Evolutionary conservation across 2,113 vertebrate genomes (phyloP).

Genomic region (Cygnus buccinator): DNA sequence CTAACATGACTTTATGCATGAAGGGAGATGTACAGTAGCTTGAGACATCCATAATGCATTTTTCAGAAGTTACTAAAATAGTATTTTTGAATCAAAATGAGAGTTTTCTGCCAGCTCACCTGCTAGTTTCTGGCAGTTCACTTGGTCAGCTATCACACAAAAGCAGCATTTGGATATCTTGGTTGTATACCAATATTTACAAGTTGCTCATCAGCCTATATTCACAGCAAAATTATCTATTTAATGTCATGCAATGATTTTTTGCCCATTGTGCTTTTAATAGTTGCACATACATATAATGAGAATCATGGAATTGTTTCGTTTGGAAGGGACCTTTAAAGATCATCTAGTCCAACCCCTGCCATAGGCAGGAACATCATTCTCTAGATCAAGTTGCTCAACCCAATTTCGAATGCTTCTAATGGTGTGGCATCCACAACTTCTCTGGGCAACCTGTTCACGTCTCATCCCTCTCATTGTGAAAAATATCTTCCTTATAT

Average conservation of each 20-base stretch:
- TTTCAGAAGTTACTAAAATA: background rate
- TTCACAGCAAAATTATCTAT: background rate
- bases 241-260: rapidly evolving
- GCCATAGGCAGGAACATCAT: no score
- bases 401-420: no score
- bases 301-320: no score
- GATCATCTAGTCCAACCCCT: no score
- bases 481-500: no score
- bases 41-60: background rate
- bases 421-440: no score
- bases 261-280: background rate
- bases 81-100: background rate
- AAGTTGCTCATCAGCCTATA: background rate
- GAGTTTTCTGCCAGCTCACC: background rate
- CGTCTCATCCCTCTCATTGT: no score
- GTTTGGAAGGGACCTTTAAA: no score
- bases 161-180: background rate
- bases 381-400: no score
- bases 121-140: background rate
- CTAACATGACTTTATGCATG: background rate
- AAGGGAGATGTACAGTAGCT: background rate
- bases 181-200: background rate
- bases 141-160: background rate
- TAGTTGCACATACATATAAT: background rate
- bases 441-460: no score